Evolutionary conservation across 2,888 invertebrate species (phyloP), one percentile per base, ranked within the genome.

Genomic region (Netelia inedita): DNA sequence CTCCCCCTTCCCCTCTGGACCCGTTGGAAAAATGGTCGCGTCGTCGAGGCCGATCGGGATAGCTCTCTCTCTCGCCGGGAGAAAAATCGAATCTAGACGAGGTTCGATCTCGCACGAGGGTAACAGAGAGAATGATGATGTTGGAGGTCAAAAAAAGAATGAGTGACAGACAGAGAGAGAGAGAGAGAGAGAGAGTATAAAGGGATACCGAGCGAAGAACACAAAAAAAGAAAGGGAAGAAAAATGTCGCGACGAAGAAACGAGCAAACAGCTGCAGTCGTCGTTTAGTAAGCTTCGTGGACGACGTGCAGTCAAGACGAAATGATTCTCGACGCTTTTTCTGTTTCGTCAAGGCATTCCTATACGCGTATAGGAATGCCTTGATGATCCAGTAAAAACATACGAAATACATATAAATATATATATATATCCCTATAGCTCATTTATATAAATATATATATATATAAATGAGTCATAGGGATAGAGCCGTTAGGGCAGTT

Each of bases 401-500:
- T 5, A 28, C 28, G 28, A 1, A 23, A 23, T 23, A 23, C 2
- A 23, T 23, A 23, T 23, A 23, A 1, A 23, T 23, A 23, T 23
- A 35, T 53, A 53, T 41, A 16, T 11, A 1, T 21, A 14, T 71
- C n/a, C 14, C n/a, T 55, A 8, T 75, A 1, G 43, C 11, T 21
- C 11, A 11, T 74, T 16, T 63, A 0, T 65, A 6, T 75, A 11
- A 65, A 10, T 68, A 3, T 66, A 21, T 28, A 43, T 66, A 16
- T 53, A 11, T 71, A 35, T 69, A 16, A 53, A 69, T 55, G 28
- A 57, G 61, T 35, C 85, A 86, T 87, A 86, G 88, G 89, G 90
- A 90, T 91, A 89, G 89, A 91, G 88, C 87, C 83, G 88, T 89
- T 91, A 91, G 89, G 88, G 79, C 10, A 57, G 73, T 73, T 71